Conservation (phyloP, 2,113 vertebrate species). For the Sardina pilchardus region DNA sequence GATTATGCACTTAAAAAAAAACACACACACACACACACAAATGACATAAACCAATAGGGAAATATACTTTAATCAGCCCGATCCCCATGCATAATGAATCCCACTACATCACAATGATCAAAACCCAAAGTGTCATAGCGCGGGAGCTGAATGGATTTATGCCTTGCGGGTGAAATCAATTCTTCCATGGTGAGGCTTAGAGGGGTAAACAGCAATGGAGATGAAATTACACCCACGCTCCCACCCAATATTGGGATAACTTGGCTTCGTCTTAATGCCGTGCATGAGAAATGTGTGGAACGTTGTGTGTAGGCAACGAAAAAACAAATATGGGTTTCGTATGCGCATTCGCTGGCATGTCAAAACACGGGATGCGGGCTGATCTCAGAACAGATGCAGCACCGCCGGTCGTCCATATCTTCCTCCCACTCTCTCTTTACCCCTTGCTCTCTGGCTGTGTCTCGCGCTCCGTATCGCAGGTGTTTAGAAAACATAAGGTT, state of each 20-base stretch:
- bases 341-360: not conserved
- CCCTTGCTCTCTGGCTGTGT: not conserved
- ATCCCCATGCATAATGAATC: not conserved
- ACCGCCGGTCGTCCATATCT: not conserved
- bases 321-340: not conserved
- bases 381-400: not conserved
- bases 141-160: not conserved
- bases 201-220: not conserved
- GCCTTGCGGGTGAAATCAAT: not conserved
- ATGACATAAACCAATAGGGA: not conserved
- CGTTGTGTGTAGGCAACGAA: not conserved
- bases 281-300: not conserved
- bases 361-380: not conserved
- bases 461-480: not conserved
- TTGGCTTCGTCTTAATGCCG: not conserved
- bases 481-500: not conserved
- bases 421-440: no score
- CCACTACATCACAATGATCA: not conserved
- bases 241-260: not conserved
- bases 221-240: not conserved
- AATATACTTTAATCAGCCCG: not conserved
- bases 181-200: not conserved
- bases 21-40: no score
- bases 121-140: not conserved
- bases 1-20: not conserved